Evolutionary conservation across 2,888 invertebrate species (phyloP).

Genomic region (Phorcus lineatus): DNA sequence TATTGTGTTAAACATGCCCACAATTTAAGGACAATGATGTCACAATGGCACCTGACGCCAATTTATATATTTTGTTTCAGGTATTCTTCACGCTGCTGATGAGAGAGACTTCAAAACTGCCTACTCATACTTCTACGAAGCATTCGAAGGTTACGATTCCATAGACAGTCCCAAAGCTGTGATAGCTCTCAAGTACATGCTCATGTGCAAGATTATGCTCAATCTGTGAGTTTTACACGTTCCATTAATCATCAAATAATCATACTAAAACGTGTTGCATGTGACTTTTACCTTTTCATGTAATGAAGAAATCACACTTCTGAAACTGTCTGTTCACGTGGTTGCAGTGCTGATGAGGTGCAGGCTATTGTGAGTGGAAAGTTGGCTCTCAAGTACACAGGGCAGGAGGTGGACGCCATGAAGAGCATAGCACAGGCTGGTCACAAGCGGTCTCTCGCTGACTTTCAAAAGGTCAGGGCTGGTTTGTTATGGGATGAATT

Average conservation of each 20-base stretch:
- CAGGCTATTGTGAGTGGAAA: constrained; percentile 96
- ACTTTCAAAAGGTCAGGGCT: constrained; percentile 85
- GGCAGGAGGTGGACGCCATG: constrained; percentile 98
- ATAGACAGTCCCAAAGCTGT: constrained; percentile 92
- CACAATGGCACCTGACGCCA: neutral
- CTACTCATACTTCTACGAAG: constrained; percentile 99
- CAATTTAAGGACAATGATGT: too few relatives aligned
- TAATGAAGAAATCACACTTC: too few relatives aligned
- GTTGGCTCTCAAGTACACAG: constrained; percentile 95
- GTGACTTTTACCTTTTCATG: neutral
- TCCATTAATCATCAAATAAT: neutral
- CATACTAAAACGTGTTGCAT: too few relatives aligned
- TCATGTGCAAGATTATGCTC: constrained; percentile 98
- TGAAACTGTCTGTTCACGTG: neutral
- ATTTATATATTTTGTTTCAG: constrained; percentile 70
- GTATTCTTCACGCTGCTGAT: constrained; percentile 98
- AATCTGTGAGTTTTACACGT: constrained; percentile 78
- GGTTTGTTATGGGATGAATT: too few relatives aligned
- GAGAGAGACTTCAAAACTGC: constrained; percentile 99
- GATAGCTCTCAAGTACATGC: constrained; percentile 98
- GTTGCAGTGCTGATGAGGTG: constrained; percentile 92
- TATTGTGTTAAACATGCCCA: too few relatives aligned
- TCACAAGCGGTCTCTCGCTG: constrained; percentile 95
- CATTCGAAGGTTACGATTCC: constrained; percentile 98
- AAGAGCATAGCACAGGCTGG: constrained; percentile 96